phyloP scores from a whole-genome alignment of 2,888 invertebrate species.

The Dasysyrphus albostriatus region DNA sequence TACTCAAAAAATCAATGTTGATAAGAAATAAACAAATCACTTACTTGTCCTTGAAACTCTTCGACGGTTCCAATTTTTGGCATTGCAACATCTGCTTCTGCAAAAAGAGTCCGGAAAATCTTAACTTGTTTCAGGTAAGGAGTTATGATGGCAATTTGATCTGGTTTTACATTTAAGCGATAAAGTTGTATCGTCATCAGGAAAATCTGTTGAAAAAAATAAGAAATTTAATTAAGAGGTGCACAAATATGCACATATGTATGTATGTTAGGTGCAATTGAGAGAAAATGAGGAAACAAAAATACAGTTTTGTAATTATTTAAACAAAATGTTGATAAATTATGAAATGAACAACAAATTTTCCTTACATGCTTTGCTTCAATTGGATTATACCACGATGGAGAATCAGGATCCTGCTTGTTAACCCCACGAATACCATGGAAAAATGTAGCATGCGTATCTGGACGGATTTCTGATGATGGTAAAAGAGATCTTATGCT shows the following conservation, averaged over 20 bases:
- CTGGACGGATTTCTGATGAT: slow-evolving; percentile 76
- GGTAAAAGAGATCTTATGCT: slow-evolving; percentile 77
- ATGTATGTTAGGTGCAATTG: too few species aligned
- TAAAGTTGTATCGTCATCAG: slow-evolving; percentile 87
- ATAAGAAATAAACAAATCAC: background rate
- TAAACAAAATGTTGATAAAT: too few species aligned
- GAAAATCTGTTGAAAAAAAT: slow-evolving; percentile 83
- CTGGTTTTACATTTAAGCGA: slow-evolving; percentile 86
- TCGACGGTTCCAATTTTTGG: slow-evolving; percentile 93
- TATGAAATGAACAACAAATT: too few species aligned
- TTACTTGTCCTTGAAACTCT: slow-evolving; percentile 94
- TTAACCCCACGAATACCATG: slow-evolving; percentile 89
- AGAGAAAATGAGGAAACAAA: too few species aligned
- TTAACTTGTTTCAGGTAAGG: slow-evolving; percentile 96
- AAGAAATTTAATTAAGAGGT: background rate
- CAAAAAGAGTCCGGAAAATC: slow-evolving; percentile 80
- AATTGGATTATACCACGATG: slow-evolving; percentile 95
- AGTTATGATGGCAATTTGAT: slow-evolving; percentile 92
- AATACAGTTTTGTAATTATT: too few species aligned
- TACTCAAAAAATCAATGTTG: background rate
- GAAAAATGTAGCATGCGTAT: slow-evolving; percentile 86
- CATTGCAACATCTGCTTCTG: slow-evolving; percentile 84
- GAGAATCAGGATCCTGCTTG: slow-evolving; percentile 89
- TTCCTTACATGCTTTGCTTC: slow-evolving; percentile 85
- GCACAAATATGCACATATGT: too few species aligned